Base-by-base conservation (phyloP, 2,888 invertebrate species). In the Allolobophora icterica region DNA sequence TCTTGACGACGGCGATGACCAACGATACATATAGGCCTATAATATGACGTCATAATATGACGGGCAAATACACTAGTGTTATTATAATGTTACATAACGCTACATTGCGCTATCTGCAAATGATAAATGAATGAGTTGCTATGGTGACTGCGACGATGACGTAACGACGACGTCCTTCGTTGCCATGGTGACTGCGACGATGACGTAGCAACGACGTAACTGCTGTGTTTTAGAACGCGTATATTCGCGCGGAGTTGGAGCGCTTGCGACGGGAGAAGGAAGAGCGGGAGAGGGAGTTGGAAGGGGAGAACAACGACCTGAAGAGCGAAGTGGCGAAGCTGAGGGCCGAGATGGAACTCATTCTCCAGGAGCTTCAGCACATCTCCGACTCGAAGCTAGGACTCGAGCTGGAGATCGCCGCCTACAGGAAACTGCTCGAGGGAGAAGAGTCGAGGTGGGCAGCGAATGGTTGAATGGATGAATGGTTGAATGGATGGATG, bases 351-450 rank as follows among this genome's bases (percentile, higher is more conserved):
- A 94, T 95, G 94, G 95, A 95, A 90, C 93, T 94, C 91, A 94
- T 95, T 93, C 95, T 94, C 92, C 95, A 94, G 92, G 95, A 95
- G 90, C 94, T 96, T 45, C 96, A 96, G 94, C 91, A 92, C 19
- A 90, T 94, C 21, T 91, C 93, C 89, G 96, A 96, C 93, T 96
- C 96, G 93, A 96, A 96, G 93, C 95, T 96, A 92, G 96, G 96
- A 35, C 94, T 96, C 91, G 96, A 96, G 94, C 95, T 96, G 91
- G 96, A 96, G 94, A 96, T 96, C 92, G 96, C 96, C 92, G 96
- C 96, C 92, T 96, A 96, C 95, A 94, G 96, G 92, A 96, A 96
- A 93, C 95, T 96, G 94, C 94, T 96, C 93, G 96, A 96, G 94
- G 95, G 96, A 91, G 96, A 96, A 93, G 96, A 96, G 94, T 96